Percentiles rank a stretch among this genome's conserved stretches.
phyloP scores from a whole-genome alignment of 2,113 vertebrate genomes.

The Atractosteus spatula region DNA sequence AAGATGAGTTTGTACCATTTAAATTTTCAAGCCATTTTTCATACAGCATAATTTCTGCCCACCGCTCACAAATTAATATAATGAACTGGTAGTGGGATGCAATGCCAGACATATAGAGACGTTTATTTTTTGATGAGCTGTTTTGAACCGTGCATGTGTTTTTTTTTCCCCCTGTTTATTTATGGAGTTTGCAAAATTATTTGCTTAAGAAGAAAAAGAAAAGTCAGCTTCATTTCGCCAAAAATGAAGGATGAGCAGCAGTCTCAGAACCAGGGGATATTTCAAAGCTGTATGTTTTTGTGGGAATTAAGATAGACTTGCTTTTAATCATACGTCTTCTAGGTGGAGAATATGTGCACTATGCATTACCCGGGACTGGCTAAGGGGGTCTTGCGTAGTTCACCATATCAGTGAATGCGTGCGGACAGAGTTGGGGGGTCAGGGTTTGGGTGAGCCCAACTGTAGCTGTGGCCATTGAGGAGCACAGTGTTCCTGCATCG shows the following conservation, averaged over 20 bases:
- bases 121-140: constrained; percentile 81
- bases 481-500: too few relatives aligned
- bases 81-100: constrained; percentile 97
- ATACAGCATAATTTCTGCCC: constrained; percentile 93
- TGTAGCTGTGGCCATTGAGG: too few relatives aligned
- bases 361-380: constrained; percentile 49
- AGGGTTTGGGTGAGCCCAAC: too few relatives aligned
- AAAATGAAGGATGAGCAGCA: constrained; percentile 43
- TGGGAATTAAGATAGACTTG: constrained; percentile 66
- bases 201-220: constrained; percentile 68
- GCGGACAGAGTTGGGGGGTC: too few relatives aligned
- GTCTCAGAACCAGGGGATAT: constrained; percentile 44
- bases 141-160: constrained; percentile 70
- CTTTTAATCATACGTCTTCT: constrained; percentile 59
- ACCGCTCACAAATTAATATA: constrained; percentile 98
- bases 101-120: constrained; percentile 90
- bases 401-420: too few relatives aligned
- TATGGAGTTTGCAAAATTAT: constrained; percentile 75
- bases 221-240: constrained; percentile 61
- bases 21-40: constrained; percentile 99
- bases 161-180: constrained; percentile 67
- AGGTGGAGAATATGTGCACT: constrained; percentile 54
- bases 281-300: constrained; percentile 51
- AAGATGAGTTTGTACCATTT: constrained; percentile 99
- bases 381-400: not conserved